Evolutionary conservation across 2,888 invertebrate species (phyloP), one percentile per base, ranked within the genome.

Genomic region (Acleris laterana): DNA sequence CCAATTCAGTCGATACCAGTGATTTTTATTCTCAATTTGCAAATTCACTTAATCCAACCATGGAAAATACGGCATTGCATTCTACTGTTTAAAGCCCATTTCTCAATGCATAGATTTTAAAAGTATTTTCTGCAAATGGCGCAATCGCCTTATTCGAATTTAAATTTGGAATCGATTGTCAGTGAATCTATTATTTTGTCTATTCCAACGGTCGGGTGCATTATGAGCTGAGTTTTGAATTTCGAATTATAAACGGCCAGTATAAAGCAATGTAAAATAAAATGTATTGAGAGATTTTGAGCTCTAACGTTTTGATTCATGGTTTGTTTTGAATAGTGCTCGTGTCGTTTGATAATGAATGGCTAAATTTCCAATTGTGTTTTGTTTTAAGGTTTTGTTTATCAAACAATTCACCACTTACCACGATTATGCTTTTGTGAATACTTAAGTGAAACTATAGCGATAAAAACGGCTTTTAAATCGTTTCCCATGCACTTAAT

Each of bases 121-220:
- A 6, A 50, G 16, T 13, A 28, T 51, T 22, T 20, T 42, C 25
- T 57, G 51, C 46, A 62, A 66, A 65, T 56, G 16, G 65, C 32
- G 16, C 32, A 65, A 66, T 46, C 61, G 56, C 66, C 46, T 62
- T 63, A 63, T 46, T 62, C 19, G 66, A 56, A 66, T 66, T 59
- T 59, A n/a, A 59, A 59, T 59, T 50, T 66, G 25, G 62, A 66
- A 66, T 62, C 66, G 56, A 61, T 66, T 66, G 61, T 57, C 57
- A 62, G 51, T 62, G 66, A 66, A 66, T 66, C 62, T 57, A 66
- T 66, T 66, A 57, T 62, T 62, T 66, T 57, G 66, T 62, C 61
- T 57, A 57, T 52, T 57, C 19, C 66, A 48, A 55, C 44, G 65
- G 44, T 16, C 44, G 59, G 46, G 44, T 51, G 60, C 60, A 60